Percentiles rank a stretch among this genome's conserved stretches.
Evolutionary conservation across 1,140 invertebrate species (phyloP).

Genomic region (Babylonia areolata): DNA sequence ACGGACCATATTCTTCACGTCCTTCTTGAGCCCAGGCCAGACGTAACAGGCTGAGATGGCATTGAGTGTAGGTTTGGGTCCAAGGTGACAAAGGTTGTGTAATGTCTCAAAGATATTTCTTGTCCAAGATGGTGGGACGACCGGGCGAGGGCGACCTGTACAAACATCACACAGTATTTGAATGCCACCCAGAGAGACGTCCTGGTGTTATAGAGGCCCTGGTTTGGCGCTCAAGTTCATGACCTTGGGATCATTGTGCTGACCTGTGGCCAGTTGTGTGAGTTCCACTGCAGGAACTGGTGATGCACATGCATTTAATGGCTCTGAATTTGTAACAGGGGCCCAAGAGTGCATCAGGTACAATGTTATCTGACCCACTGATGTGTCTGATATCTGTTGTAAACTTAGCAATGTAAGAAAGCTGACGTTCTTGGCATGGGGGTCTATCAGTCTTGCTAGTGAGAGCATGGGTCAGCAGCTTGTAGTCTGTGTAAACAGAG

Average conservation of each 20-base stretch:
- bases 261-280: neutral
- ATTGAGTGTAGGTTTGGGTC: neutral
- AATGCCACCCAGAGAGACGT: neutral
- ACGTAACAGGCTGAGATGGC: conserved; percentile 23
- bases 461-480: conserved; percentile 6
- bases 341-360: neutral
- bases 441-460: neutral
- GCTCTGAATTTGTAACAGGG: neutral
- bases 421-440: conserved; percentile 18
- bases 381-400: conserved; percentile 19
- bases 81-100: conserved; percentile 9
- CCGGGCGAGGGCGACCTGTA: conserved; percentile 6
- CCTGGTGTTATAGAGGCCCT: neutral
- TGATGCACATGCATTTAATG: neutral
- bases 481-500: neutral
- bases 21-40: conserved; percentile 18
- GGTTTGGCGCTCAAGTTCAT: neutral
- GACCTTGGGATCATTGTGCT: conserved; percentile 6
- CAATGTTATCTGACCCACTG: neutral
- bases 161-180: conserved; percentile 7
- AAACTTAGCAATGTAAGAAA: conserved; percentile 17
- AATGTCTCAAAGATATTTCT: conserved; percentile 4
- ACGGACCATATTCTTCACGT: neutral
- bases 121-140: neutral
- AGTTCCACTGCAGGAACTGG: neutral